Evolutionary conservation across 2,888 invertebrate species (phyloP).

Genomic region (Cecidostiba fungosa): DNA sequence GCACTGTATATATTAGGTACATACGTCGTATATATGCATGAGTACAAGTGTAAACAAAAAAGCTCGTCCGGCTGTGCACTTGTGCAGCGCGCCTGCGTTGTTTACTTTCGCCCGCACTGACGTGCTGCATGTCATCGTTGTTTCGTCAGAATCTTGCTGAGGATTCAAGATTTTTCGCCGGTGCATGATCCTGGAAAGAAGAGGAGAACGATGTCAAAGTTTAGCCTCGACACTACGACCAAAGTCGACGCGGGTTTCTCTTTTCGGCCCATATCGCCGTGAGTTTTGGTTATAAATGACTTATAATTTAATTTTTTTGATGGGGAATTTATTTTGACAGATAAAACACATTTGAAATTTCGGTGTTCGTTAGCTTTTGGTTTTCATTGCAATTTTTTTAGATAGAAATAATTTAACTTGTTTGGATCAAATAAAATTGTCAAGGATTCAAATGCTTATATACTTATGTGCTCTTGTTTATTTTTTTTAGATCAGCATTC

Average conservation of each 20-base stretch:
- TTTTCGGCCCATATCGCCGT: conserved; percentile 4
- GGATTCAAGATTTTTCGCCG: not conserved
- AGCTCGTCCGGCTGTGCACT: not conserved
- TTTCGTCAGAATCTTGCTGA: no score
- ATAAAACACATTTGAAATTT: no score
- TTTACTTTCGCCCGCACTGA: not conserved
- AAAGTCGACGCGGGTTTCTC: not conserved
- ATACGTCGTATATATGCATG: not conserved
- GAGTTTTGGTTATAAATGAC: not conserved
- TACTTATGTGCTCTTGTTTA: not conserved
- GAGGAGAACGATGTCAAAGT: not conserved
- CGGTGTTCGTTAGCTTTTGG: no score
- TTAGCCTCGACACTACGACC: not conserved
- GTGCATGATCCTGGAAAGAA: not conserved
- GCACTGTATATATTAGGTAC: not conserved
- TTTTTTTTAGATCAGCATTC: not conserved
- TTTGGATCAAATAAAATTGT: no score
- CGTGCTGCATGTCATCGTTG: no score
- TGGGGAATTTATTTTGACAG: not conserved
- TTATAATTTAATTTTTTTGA: not conserved
- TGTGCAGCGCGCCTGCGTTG: not conserved
- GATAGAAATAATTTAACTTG: no score
- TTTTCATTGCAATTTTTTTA: no score
- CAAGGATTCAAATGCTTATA: not conserved
- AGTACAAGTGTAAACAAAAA: not conserved